Conservation (phyloP, 2,113 vertebrate species). For the Prochilodus magdalenae region DNA sequence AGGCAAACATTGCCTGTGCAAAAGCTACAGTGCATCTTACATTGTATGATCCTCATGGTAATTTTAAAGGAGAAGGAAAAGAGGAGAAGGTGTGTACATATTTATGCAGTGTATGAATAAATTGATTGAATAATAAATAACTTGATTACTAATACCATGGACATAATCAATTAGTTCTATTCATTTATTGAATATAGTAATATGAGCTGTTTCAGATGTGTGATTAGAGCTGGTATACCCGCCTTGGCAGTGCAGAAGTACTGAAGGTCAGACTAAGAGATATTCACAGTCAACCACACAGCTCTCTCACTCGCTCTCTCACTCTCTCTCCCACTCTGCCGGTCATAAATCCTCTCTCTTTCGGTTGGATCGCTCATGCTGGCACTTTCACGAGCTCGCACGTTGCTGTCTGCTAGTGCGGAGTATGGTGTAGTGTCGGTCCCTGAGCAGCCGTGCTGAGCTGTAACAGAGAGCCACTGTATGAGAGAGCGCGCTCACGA, state of each 20-base stretch:
- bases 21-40: too few relatives aligned
- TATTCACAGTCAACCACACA: too few relatives aligned
- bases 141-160: too few relatives aligned
- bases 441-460: constrained; percentile 46
- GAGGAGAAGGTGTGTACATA: too few relatives aligned
- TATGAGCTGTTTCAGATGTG: too few relatives aligned
- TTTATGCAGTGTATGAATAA: too few relatives aligned
- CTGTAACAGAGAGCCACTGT: constrained; percentile 46
- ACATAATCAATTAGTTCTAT: too few relatives aligned
- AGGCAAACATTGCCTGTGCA: too few relatives aligned
- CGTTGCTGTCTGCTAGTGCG: constrained; percentile 51
- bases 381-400: constrained; percentile 60
- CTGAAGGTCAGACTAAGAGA: constrained; percentile 52
- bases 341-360: constrained; percentile 57
- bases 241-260: constrained; percentile 20
- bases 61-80: too few relatives aligned
- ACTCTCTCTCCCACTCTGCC: constrained; percentile 44
- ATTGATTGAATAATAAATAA: too few relatives aligned
- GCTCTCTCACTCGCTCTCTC: background rate
- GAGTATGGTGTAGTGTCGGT: constrained; percentile 46
- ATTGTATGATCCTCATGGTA: too few relatives aligned
- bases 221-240: background rate
- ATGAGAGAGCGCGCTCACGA: constrained; percentile 37
- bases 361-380: constrained; percentile 50
- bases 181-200: too few relatives aligned